These are phyloP conservation scores for Enoplosus armatus DNA, from an alignment of 2,797 vertebrate genomes.

Conservation along the genomic window DNA sequence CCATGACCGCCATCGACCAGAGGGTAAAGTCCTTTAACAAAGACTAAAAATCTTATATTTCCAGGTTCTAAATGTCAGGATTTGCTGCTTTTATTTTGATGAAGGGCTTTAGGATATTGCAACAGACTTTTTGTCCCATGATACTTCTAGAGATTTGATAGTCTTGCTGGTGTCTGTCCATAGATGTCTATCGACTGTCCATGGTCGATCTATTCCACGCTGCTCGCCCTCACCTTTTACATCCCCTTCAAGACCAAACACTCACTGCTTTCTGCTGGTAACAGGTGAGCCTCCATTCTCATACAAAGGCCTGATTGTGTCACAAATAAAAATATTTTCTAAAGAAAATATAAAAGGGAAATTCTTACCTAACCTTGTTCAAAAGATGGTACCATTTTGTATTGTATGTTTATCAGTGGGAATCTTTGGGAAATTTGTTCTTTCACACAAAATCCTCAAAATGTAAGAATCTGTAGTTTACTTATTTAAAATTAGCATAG, in stretches of 20 bases:
- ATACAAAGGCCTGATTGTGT: not conserved
- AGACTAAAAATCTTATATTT: not conserved
- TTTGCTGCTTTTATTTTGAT: not conserved
- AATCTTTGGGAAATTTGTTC: not conserved
- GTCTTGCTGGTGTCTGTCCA: conserved; percentile 16
- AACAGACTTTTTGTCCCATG: not conserved
- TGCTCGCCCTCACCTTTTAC: conserved; percentile 95
- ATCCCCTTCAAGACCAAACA: conserved; percentile 96
- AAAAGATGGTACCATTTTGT: not conserved
- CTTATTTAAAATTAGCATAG: not conserved
- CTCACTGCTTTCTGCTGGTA: conserved; percentile 92
- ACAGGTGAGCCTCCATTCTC: conserved; percentile 84
- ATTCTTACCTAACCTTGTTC: not conserved
- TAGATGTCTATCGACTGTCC: conserved; percentile 98
- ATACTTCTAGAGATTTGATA: not conserved
- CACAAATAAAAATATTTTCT: too few species aligned
- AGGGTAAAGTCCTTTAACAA: conserved; percentile 81
- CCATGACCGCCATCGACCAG: conserved; percentile 92
- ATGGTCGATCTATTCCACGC: conserved; percentile 98
- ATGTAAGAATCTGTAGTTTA: not conserved
- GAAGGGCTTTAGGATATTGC: not conserved
- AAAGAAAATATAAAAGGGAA: not conserved
- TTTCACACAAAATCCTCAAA: not conserved
- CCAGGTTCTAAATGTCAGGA: not conserved
- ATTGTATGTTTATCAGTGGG: not conserved